phyloP scores from a whole-genome alignment of 2,888 invertebrate genomes.

The Lasioglossum marginatum region DNA sequence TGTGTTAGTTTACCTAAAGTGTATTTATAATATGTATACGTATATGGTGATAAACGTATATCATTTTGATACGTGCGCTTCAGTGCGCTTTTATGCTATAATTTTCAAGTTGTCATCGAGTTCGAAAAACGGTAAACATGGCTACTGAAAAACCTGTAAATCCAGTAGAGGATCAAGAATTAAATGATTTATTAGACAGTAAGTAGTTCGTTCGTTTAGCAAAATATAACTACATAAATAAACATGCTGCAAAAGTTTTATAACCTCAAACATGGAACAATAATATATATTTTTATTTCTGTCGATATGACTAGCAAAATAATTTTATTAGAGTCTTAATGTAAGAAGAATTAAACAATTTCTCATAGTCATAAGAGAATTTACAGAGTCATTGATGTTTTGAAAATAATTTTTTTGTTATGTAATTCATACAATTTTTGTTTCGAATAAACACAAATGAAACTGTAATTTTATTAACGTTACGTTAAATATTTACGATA shows the following conservation, averaged over 20 bases:
- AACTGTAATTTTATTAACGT: no score
- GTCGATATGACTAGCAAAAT: not conserved
- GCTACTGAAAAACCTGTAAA: constrained; percentile 73
- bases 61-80: constrained; percentile 15
- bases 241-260: not conserved
- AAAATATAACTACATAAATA: constrained; percentile 40
- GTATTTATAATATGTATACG: not conserved
- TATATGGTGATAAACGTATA: constrained; percentile 24
- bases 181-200: constrained; percentile 92
- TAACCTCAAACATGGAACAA: constrained; percentile 40
- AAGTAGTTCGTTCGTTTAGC: constrained; percentile 80
- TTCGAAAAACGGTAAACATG: constrained; percentile 22
- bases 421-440: not conserved
- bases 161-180: constrained; percentile 87
- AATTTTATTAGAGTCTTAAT: not conserved
- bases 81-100: not conserved
- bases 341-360: not conserved
- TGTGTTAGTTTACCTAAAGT: not conserved
- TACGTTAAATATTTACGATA: no score
- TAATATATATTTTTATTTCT: not conserved
- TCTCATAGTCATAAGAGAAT: not conserved
- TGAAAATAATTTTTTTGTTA: constrained; percentile 13
- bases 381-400: not conserved
- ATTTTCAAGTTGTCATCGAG: constrained; percentile 5
- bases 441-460: not conserved